Evolutionary conservation across 2,797 vertebrate species (phyloP).

Genomic region (Rhinoraja longicauda): DNA sequence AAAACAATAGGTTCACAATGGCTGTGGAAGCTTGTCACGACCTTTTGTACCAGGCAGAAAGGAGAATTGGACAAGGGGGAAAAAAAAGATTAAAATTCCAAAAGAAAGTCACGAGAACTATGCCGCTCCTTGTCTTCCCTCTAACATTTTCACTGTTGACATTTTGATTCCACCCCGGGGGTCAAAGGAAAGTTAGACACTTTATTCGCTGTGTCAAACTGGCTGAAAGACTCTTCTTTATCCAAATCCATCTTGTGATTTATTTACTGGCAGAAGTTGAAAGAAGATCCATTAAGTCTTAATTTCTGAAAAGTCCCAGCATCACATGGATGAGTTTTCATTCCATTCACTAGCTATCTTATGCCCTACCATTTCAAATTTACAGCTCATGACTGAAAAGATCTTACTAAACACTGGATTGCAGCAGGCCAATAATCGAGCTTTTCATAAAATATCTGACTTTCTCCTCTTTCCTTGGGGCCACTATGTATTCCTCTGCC

Average conservation of each 20-base stretch:
- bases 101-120: neutral
- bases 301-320: neutral
- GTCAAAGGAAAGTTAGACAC: neutral
- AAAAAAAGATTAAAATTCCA: neutral
- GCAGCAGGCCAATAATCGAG: neutral
- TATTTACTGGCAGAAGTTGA: neutral
- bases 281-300: neutral
- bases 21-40: neutral
- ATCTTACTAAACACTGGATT: neutral
- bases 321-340: neutral
- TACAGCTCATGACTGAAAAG: neutral
- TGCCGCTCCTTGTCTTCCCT: neutral
- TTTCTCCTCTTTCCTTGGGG: neutral
- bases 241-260: neutral
- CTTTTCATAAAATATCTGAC: neutral
- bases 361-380: neutral
- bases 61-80: no score
- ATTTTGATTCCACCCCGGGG: neutral
- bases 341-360: neutral
- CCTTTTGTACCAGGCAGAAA: neutral
- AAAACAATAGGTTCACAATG: neutral
- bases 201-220: neutral
- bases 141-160: neutral
- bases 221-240: conserved; percentile 22
- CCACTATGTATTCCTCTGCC: neutral